Evolutionary conservation across 2,797 vertebrate species (phyloP), one percentile per base, ranked within the genome.

Genomic region (Bradypodion pumilum): DNA sequence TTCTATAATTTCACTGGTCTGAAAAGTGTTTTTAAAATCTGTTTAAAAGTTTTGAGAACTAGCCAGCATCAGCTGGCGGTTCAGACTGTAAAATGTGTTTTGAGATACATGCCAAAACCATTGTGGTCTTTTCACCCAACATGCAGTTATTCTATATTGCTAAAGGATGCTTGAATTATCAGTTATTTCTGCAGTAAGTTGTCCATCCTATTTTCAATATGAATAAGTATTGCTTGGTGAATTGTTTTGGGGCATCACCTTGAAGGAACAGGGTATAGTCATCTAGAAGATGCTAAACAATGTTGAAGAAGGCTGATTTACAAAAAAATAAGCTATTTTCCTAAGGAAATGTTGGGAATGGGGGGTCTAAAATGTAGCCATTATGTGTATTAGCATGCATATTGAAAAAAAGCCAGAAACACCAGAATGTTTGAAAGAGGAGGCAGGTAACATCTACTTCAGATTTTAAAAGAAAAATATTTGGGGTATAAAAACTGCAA

Each of bases 41-140:
- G 94, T 92, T 95, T 95, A 95, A 96, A 96, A 95, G 92, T 95
- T 95, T 95, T 96, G 96, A 96, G 94, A 94, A 96, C 93, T 95
- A 95, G 95, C 95, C 95, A 96, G 94, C 94, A 85, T 93, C 95
- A 95, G 95, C 95, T 96, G 92, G 93, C 96, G 95, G 93, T 94
- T 94, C 91, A 95, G 93, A 94, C 93, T 94, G 92, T 73, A 92
- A 94, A 96, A 95, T 87, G 84, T 94, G 95, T 91, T 95, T 90
- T 89, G 85, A 93, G 91, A 89, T 94, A 93, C 74, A 86, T 93
- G 95, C 93, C 95, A 95, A 94, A 95, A 93, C 91, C 93, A 93
- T 93, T 93, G 95, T 94, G 92, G 94, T 93, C 93, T 95, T 93
- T 95, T 92, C 91, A 96, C 94, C 94, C 94, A 78, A 65, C 81